Evolutionary conservation across 2,797 vertebrate species (phyloP).

Genomic region (Cossypha polioptera): DNA sequence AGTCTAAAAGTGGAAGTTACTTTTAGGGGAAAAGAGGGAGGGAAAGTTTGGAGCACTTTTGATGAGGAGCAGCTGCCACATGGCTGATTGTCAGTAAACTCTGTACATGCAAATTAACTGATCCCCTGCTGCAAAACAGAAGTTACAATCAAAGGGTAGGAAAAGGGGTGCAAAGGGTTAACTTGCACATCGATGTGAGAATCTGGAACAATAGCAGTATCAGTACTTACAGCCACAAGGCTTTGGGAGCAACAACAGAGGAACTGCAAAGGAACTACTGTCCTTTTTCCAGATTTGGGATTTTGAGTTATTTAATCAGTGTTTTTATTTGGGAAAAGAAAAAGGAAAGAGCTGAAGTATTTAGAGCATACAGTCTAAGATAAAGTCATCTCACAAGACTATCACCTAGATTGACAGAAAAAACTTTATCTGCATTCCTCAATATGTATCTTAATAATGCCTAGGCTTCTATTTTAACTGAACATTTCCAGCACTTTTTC

Average conservation of each 20-base stretch:
- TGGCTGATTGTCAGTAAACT: background rate
- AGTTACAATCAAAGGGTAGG: background rate
- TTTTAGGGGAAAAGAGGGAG: background rate
- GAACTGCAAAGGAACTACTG: background rate
- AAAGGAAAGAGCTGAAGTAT: background rate
- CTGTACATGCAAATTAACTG: background rate
- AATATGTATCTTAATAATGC: background rate
- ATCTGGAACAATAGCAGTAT: background rate
- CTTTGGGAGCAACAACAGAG: background rate
- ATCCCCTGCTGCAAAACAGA: background rate
- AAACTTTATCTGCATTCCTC: background rate
- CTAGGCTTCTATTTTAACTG: background rate
- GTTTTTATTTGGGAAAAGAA: background rate
- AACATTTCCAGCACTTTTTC: background rate
- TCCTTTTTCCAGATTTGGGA: background rate
- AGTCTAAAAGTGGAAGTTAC: background rate
- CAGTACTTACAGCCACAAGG: background rate
- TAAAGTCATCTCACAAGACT: background rate
- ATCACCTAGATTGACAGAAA: background rate
- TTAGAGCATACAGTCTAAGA: background rate
- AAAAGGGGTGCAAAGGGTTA: background rate
- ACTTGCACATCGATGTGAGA: background rate
- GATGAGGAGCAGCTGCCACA: background rate
- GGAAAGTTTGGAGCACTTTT: background rate
- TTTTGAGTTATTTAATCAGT: background rate